Base-by-base conservation (phyloP, 2,888 invertebrate species). In the Podotricha telesiphe region DNA sequence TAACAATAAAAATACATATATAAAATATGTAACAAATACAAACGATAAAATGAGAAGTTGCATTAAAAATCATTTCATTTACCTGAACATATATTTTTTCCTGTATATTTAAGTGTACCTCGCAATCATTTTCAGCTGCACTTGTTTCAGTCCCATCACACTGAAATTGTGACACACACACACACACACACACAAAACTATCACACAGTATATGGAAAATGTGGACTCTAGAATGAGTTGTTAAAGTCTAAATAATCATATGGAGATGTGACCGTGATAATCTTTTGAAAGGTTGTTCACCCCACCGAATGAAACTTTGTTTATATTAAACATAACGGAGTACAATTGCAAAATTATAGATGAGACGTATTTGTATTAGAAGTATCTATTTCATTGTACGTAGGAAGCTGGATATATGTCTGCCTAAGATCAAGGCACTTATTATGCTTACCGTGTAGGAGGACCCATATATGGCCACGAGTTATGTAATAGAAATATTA, bases 271-370 rank as follows among this genome's bases (percentile, higher is more conserved):
- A 59, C 65, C 37, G 69, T 65, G 47, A 65, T 42, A 65, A 50
- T 37, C 37, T 55, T 68, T 61, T 65, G 59, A 61, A 20, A 70
- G 70, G 68, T 70, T 59, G 17, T 68, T 70, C 65, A 61, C 70
- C 67, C 61, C 45, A 42, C 50, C 20, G 50, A 55, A 53, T 65
- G 51, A 28, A 48, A 65, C 50, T 65, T 68, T 68, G 62, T 62
- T 67, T 67, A 62, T 53, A 61, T 45, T 62, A 19, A 62, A 47
- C 34, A 67, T 47, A 61, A 67, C 53, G 53, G 53, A 67, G 48
- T 55, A 47, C 47, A 34, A 62, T 67, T 62, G 62, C 67, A 51
- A 61, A 67, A 67, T 58, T 65, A 59, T 40, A 48, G 22, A 66
- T 19, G 59, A 51, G n/a, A 45, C 42, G 34, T 67, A 48, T n/a